These are phyloP conservation scores for Phaenicophaeus curvirostris DNA, from an alignment of 2,797 vertebrate species.

Conservation along the genomic window DNA sequence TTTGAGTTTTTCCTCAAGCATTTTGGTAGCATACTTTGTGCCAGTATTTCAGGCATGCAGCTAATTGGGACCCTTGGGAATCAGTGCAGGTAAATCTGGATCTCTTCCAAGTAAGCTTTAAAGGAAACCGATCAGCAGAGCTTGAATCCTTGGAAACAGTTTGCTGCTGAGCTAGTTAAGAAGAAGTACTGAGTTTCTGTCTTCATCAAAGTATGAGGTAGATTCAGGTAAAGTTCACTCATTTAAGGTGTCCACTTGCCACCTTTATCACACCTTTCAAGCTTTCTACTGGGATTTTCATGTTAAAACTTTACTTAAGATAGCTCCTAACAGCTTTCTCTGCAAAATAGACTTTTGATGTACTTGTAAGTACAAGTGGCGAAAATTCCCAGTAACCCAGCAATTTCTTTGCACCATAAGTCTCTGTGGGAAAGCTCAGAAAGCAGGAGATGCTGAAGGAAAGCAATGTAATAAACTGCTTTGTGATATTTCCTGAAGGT, in stretches of 20 bases:
- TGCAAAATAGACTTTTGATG: not conserved
- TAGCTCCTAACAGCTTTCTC: conserved; percentile 26
- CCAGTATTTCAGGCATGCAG: not conserved
- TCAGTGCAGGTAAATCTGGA: not conserved
- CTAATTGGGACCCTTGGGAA: not conserved
- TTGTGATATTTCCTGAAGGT: not conserved
- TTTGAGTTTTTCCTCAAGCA: not conserved
- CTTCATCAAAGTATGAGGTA: not conserved
- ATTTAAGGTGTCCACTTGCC: not conserved
- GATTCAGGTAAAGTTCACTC: not conserved
- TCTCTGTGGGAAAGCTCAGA: not conserved
- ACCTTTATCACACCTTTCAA: not conserved
- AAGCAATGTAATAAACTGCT: not conserved
- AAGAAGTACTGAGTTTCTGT: conserved; percentile 4
- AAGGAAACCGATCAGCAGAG: not conserved
- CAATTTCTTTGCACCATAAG: not conserved
- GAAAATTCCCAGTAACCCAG: not conserved
- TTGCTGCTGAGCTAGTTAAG: not conserved
- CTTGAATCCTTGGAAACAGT: not conserved
- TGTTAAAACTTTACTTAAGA: conserved; percentile 24
- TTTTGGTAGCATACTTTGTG: not conserved
- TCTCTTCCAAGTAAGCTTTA: not conserved
- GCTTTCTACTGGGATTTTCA: conserved; percentile 26
- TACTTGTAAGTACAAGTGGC: conserved; percentile 26
- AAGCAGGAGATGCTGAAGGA: not conserved